Conservation (phyloP, 2,113 vertebrate species). For the Echinops telfairi region DNA sequence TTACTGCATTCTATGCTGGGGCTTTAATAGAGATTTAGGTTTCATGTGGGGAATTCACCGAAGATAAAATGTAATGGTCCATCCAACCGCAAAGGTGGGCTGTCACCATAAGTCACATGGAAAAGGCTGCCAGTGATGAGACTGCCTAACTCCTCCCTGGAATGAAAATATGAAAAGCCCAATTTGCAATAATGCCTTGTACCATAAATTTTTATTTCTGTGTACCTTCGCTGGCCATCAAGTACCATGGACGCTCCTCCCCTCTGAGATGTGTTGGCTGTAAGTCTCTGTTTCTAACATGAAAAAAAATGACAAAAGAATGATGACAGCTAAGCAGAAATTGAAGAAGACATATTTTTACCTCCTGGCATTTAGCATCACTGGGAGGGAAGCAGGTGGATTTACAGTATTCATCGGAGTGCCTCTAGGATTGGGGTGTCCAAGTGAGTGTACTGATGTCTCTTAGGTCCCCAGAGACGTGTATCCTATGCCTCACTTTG, state of each 20-base stretch:
- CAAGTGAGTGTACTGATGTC: not conserved
- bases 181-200: conserved; percentile 33
- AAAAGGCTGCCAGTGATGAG: conserved; percentile 71
- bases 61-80: conserved; percentile 80
- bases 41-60: conserved; percentile 67
- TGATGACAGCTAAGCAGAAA: not conserved
- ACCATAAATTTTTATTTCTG: conserved; percentile 56
- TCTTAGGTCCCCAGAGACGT: not conserved
- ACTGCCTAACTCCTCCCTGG: conserved; percentile 58
- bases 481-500: not conserved
- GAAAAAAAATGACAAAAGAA: not conserved
- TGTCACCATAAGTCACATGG: conserved; percentile 65
- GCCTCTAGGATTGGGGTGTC: not conserved
- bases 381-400: not conserved
- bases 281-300: conserved; percentile 54
- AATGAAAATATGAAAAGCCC: conserved; percentile 46
- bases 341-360: not conserved
- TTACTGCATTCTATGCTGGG: conserved; percentile 70
- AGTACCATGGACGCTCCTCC: conserved; percentile 38
- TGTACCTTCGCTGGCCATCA: conserved; percentile 59
- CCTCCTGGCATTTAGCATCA: not conserved
- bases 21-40: conserved; percentile 79
- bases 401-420: not conserved
- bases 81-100: conserved; percentile 77
- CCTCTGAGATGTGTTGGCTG: conserved; percentile 57